Evolutionary conservation across 1,140 invertebrate genomes (phyloP), one percentile per base, ranked within the genome.

Genomic region (Pteromalus puparum): DNA sequence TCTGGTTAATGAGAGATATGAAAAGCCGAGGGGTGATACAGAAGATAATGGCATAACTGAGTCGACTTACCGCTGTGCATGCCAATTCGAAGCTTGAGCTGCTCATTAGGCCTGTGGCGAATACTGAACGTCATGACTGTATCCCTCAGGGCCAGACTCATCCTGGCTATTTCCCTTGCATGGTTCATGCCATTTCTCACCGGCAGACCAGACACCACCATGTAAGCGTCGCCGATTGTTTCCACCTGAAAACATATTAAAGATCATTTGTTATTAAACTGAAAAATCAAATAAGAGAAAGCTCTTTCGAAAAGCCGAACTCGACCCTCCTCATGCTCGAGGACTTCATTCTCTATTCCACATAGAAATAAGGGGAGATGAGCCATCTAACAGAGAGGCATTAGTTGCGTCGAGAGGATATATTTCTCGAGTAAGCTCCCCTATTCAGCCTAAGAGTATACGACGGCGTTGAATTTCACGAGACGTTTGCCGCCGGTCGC

Each of bases 161-260:
- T 97, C 18, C 97, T 95, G 0, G 97, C 97, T 24, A 99, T 97
- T 93, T 99, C 98, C 24, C 96, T 95, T 0, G 98, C 98, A 91
- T 99, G 98, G 42, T 95, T 93, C 82, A 96, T 96, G 0, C 97
- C 98, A 91, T 99, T 99, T 76, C 97, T 94, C 81, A 97, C 95
- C 0, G 98, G 98, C 15, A 99, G 93, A 15, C 98, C 98, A 0
- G 97, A 97, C 0, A 98, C 97, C 86, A 96, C 97, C 96, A 99
- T 99, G 92, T 99, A 99, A 2, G 98, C 98, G 91, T 99, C 98
- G 0, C 98, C 98, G 87, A 99, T 99, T 9, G 98, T 99, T 93
- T 99, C 98, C 67, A 98, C 97, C 97, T 98, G 87, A 34, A 89
- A 90, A n/a, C 53, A 61, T n/a, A 84, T 42, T 46, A 30, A 18